Base-by-base conservation (phyloP, 37 sponge, comb jelly and placozoan species). In the Agelas oroides region DNA sequence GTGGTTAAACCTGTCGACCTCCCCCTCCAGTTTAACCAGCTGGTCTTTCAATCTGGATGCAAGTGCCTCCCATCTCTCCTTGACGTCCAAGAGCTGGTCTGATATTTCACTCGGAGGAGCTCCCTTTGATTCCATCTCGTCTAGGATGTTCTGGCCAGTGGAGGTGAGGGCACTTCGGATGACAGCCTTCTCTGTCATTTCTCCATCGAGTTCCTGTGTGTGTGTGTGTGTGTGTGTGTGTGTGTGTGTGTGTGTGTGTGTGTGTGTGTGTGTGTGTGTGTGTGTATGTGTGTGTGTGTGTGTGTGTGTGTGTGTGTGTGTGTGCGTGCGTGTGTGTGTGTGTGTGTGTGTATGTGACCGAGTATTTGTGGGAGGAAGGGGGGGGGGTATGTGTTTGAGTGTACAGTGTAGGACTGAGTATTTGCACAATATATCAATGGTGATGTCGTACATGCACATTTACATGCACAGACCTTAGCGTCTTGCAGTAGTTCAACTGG, bases 41-140 rank as follows among this genome's bases (percentile, higher is more conserved):
- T 39, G 68, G 23, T 14, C 25, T 18, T 65, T 57, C 46, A 76
- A 5, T 40, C 33, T 27, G 19, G 23, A 30, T 2, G 40, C 0
- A 2, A 85, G 69, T 32, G 19, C 37, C 77, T 85, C 77, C 77
- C 59, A 76, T 68, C 68, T 65, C 33, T 30, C 15, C 54, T 40
- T 37, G 28, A 67, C 39, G 36, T 40, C 46, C 0, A 63, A 2
- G 32, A 74, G 24, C 28, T 70, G 69, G 25, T 64, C 73, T 0
- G 82, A 23, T 14, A 70, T 60, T 37, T 71, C 62, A 23, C 61
- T 14, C 34, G 59, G 60, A 31, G 34, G 14, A 24, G 33, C 21
- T 21, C 65, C 75, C 32, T 64, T 84, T 23, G 73, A 55, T 34
- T 46, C 40, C 59, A 85, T 76, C 59, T 85, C 77, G 11, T 76